phyloP scores from a whole-genome alignment of 2,113 vertebrate genomes.

The Barnardius zonarius region DNA sequence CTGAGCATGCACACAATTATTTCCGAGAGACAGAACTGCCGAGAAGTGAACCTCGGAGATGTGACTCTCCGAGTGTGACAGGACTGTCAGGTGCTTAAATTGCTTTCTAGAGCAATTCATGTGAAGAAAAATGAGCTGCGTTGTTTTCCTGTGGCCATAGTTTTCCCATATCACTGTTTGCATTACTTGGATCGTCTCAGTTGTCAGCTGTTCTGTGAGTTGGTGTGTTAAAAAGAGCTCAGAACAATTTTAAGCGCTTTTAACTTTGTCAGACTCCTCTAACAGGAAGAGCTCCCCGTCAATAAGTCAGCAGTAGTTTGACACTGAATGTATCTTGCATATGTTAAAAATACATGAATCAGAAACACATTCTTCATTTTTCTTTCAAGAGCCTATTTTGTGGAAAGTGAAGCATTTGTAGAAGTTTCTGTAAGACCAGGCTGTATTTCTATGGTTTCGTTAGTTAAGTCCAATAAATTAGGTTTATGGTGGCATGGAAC shows the following conservation, averaged over 20 bases:
- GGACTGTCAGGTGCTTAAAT: conserved; percentile 51
- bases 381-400: background rate
- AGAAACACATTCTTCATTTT: background rate
- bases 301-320: background rate
- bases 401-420: background rate
- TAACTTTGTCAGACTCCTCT: background rate
- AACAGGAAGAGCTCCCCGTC: background rate
- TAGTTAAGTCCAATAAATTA: background rate
- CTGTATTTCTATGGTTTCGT: background rate
- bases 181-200: background rate
- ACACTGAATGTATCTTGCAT: background rate
- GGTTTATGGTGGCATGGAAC: background rate
- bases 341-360: background rate
- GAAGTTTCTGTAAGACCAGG: background rate
- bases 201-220: background rate
- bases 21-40: background rate
- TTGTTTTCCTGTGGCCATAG: background rate
- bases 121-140: background rate
- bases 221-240: background rate
- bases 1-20: background rate
- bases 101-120: conserved; percentile 52
- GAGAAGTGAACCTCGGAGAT: background rate
- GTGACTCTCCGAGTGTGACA: conserved; percentile 37
- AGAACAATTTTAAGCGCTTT: background rate
- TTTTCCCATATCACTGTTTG: background rate